Evolutionary conservation across 2,113 vertebrate genomes (phyloP), one percentile per base, ranked within the genome.

Genomic region (Aix galericulata): DNA sequence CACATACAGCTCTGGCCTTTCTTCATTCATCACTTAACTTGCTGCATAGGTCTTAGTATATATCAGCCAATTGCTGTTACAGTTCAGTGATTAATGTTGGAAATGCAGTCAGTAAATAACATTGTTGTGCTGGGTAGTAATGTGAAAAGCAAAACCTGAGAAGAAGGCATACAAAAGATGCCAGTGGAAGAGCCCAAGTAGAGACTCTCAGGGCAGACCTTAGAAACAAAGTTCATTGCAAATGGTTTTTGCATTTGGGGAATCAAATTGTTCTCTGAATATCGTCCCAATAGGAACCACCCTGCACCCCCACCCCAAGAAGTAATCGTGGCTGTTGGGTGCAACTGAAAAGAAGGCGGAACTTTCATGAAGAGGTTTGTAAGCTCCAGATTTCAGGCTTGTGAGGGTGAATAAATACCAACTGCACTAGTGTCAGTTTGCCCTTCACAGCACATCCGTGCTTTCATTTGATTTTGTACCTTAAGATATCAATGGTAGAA

Each of bases 261-360:
- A 76, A 50, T 64, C 25, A 64, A 27, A 40, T 16, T 56, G 3
- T 59, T 82, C 53, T 85, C 53, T 69, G 53, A 75, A 8, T 64
- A 10, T 52, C 31, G 34, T 13, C 22, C 4, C 16, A 29, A 9
- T 36, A 78, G 17, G 16, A 63, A 14, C 36, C 60, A 38, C 16
- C 18, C 25, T 27, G 11, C 3, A 59, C 2, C 1, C 5, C 8
- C 7, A 7, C 4, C 7, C 23, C 6, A 22, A 0, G 0, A 58
- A 53, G 25, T 74, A 40, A 21, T 16, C 0, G 0, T 52, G 22
- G n/a, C 56, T 72, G 15, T 17, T 85, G 29, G 16, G 14, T 87
- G 53, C 53, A 60, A 21, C 32, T 53, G 52, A 67, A 76, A 75
- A 73, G 38, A 68, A 72, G 6, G 26, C 38, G 25, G 38, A 81